Evolutionary conservation across 2,888 invertebrate genomes (phyloP), one percentile per base, ranked within the genome.

Genomic region (Ecdyonurus torrentis): DNA sequence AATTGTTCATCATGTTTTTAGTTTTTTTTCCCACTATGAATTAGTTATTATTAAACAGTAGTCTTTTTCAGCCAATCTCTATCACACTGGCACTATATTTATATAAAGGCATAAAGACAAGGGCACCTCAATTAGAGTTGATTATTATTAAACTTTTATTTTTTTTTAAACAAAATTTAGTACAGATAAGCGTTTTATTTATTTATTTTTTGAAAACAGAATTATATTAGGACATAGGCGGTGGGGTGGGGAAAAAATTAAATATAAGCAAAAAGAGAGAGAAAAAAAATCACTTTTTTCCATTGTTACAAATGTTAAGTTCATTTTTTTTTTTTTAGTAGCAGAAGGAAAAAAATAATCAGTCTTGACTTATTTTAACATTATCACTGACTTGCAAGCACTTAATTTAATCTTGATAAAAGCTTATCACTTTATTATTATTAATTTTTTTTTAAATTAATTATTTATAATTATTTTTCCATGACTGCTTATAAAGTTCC

Each of bases 321-420:
- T 37, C 15, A 37, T 37, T 5, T 37, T 37, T 15, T 15, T 10
- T 37, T 37, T 37, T 37, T n/a, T n/a, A n/a, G n/a, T n/a, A 37
- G 37, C 37, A 55, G 22, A 55, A 55, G 55, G 55, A 22, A 22
- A 55, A 50, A 55, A 55, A 55, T 55, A 55, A 55, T 55, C 55
- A 22, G 22, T 55, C 22, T 22, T 37, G 37, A 20, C 55, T 7
- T 55, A n/a, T 20, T 55, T 55, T 55, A 55, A 20, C n/a, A 55
- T 55, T 22, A 55, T 37, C 37, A 37, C 37, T 5, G 37, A 37
- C 37, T 22, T 55, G 55, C 55, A 20, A 22, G 22, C 22, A 37
- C 22, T 55, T n/a, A 22, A 55, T 55, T 55, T n/a, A 22, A 55
- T 55, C 5, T 55, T 55, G 55, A 37, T 37, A 37, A n/a, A 37